Percentiles rank a stretch among this genome's conserved stretches.
phyloP scores from a whole-genome alignment of 1,140 invertebrate genomes.

The Diuraphis noxia region DNA sequence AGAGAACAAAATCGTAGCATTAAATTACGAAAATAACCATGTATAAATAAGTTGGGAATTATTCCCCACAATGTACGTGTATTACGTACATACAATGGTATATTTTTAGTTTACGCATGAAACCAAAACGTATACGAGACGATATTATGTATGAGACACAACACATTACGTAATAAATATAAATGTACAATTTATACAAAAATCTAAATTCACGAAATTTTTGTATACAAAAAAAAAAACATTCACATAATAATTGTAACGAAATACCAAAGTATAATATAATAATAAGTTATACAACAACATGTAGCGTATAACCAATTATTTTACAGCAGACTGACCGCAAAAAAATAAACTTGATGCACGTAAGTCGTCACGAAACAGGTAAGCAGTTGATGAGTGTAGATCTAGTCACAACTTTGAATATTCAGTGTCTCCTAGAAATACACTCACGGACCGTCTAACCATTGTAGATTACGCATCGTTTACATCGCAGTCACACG shows the following conservation, averaged over 20 bases:
- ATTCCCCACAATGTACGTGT: neutral
- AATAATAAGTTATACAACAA: neutral
- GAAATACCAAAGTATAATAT: neutral
- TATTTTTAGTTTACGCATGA: neutral
- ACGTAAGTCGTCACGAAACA: neutral
- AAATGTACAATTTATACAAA: neutral
- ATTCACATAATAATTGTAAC: neutral
- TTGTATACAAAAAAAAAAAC: neutral
- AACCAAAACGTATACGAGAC: too few species aligned
- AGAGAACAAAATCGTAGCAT: neutral
- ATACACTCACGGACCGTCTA: slow-evolving; percentile 47
- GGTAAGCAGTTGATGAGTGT: slow-evolving; percentile 50
- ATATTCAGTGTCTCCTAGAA: slow-evolving; percentile 29
- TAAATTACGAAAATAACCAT: neutral
- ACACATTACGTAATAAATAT: neutral
- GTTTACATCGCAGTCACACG: neutral
- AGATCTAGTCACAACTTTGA: slow-evolving; percentile 47
- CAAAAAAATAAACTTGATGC: neutral
- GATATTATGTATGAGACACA: neutral
- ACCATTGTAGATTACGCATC: slow-evolving; percentile 19
- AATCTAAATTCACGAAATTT: neutral
- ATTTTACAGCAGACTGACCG: neutral
- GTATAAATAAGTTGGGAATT: neutral
- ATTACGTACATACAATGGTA: too few species aligned
- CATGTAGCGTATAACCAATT: neutral